These are phyloP conservation scores for Acestrorhynchus altus DNA, from an alignment of 2,797 vertebrate species.

Conservation along the genomic window DNA sequence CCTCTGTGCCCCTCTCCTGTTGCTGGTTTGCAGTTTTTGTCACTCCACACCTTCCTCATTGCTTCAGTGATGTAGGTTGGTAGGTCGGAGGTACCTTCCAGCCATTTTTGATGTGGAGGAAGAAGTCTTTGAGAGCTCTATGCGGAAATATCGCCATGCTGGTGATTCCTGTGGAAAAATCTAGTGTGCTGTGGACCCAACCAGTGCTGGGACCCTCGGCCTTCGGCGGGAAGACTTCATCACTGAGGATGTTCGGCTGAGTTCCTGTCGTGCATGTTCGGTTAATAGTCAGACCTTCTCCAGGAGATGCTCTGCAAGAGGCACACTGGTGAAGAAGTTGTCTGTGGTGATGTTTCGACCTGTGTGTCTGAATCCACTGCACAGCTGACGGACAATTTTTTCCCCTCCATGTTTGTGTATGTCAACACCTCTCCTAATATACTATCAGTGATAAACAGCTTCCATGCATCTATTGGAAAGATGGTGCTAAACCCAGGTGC, in stretches of 20 bases:
- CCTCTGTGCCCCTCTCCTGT: not conserved
- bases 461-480: not conserved
- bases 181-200: slow-evolving; percentile 30
- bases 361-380: slow-evolving; percentile 38
- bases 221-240: slow-evolving; percentile 36
- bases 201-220: slow-evolving; percentile 17
- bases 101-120: not conserved
- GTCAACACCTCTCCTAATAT: not conserved
- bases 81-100: not conserved
- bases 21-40: not conserved
- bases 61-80: not conserved
- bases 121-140: not conserved
- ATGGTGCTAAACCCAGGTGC: not conserved
- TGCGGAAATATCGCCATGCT: not conserved
- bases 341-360: slow-evolving; percentile 34
- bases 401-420: not conserved
- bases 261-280: slow-evolving; percentile 39
- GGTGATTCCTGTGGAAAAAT: not conserved
- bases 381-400: slow-evolving; percentile 43
- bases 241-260: slow-evolving; percentile 34
- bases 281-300: slow-evolving; percentile 47
- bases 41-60: slow-evolving; percentile 9
- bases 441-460: not conserved
- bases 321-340: slow-evolving; percentile 50
- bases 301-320: slow-evolving; percentile 46